Evolutionary conservation across 2,113 vertebrate species (phyloP), one percentile per base, ranked within the genome.

Genomic region (Lampris incognitus): DNA sequence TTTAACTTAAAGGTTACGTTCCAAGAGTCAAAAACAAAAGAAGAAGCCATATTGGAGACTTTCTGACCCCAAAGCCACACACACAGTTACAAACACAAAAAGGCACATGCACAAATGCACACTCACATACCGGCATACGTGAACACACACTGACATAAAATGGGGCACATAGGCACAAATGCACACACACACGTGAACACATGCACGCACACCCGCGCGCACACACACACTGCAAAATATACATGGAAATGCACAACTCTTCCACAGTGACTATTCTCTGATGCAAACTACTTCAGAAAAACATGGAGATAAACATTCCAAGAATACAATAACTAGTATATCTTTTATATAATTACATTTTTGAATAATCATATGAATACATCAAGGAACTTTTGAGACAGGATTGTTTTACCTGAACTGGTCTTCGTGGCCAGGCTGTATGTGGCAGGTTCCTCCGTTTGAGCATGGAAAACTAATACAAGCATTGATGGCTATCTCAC

Each of bases 401-500:
- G 38, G 36, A 7, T 58, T 62, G 6, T 9, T 37, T 73, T 96
- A 99, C 98, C 97, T 98, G 95, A 97, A 99, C 73, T 96, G 95
- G 42, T 96, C 96, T 72, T 95, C 95, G 71, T 92, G 94, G 81
- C 90, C 91, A 2, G 96, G 94, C 0, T 91, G 95, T 62, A 98
- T 93, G 88, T 97, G 97, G 87, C 98, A 99, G 60, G 97, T 98
- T 66, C 95, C 97, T 90, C 97, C 96, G 0, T 97, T 97, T 74
- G 90, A 85, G 81, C 98, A 99, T 1, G 97, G 97, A 81, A 95
- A 96, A 89, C 96, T 97, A 83, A 98, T 91, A 54, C 97, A 99
- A 73, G 96, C 95, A 66, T 99, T 97, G 89, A 98, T 95, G 69
- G 96, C 94, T 24, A 94, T 65, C 4, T 95, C 94, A 92, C 98